These are phyloP conservation scores for Latrodectus elegans DNA, from an alignment of 2,888 invertebrate genomes.

Conservation along the genomic window DNA sequence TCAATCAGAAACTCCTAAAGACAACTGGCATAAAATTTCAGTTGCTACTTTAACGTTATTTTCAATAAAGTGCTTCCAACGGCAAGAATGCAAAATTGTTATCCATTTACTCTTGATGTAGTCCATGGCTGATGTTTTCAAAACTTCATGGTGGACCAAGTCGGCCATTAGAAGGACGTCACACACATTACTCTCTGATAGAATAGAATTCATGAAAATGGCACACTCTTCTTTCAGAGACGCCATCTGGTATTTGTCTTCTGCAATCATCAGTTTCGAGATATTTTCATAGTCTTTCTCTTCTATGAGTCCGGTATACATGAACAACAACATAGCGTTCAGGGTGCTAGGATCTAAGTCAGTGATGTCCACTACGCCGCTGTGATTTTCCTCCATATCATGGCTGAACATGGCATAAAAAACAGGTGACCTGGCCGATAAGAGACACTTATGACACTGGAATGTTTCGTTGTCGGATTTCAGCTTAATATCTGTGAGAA, in stretches of 20 bases:
- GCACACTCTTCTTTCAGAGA: neutral
- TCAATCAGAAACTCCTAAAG: too few species aligned
- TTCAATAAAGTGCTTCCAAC: too few species aligned
- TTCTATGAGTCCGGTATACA: neutral
- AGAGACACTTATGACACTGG: neutral
- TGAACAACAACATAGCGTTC: neutral
- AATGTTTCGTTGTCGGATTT: neutral
- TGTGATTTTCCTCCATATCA: neutral
- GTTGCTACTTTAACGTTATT: too few species aligned
- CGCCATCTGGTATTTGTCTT: neutral
- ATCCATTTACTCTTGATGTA: neutral
- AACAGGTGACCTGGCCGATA: neutral
- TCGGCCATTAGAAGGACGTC: neutral
- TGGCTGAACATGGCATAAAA: neutral
- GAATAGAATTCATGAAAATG: neutral
- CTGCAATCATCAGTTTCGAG: neutral
- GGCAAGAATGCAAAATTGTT: neutral
- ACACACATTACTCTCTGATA: neutral
- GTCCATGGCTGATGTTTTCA: neutral
- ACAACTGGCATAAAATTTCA: too few species aligned
- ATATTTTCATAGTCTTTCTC: neutral
- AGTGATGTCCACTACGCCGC: neutral
- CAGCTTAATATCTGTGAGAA: neutral
- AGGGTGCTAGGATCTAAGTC: neutral
- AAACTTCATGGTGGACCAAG: neutral